phyloP scores from a whole-genome alignment of 1,140 invertebrate genomes.

The Drosophila saltans region DNA sequence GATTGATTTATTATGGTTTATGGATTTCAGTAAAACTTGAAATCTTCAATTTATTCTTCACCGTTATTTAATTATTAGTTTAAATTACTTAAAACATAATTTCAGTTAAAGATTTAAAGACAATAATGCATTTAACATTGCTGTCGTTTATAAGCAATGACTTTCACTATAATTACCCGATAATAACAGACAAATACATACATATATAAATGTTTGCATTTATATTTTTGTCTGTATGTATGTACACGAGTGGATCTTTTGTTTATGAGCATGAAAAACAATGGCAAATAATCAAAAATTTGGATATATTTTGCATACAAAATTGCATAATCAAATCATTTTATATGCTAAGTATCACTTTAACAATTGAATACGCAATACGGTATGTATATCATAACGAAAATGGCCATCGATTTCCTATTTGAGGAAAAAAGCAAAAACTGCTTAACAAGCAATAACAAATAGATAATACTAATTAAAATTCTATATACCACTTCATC shows the following conservation, averaged over 20 bases:
- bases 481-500: neutral
- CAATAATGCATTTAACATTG: constrained; percentile 10
- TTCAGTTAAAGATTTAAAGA: neutral
- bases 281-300: constrained; percentile 15
- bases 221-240: neutral
- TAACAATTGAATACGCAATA: neutral
- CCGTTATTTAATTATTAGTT: neutral
- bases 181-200: neutral
- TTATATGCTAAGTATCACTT: constrained; percentile 14
- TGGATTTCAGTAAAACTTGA: neutral
- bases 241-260: constrained; percentile 1
- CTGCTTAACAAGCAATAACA: neutral
- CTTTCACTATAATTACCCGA: constrained; percentile 17
- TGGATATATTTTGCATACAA: constrained; percentile 18
- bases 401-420: constrained; percentile 20
- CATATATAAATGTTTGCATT: neutral
- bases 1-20: neutral
- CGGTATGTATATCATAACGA: constrained; percentile 7
- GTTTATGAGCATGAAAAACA: neutral
- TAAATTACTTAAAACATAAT: neutral
- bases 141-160: constrained; percentile 12
- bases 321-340: constrained; percentile 28
- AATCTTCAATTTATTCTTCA: neutral
- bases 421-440: constrained; percentile 10
- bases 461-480: constrained; percentile 11